Base-by-base conservation (phyloP, 2,888 invertebrate species). In the Drosophila subsilvestris region DNA sequence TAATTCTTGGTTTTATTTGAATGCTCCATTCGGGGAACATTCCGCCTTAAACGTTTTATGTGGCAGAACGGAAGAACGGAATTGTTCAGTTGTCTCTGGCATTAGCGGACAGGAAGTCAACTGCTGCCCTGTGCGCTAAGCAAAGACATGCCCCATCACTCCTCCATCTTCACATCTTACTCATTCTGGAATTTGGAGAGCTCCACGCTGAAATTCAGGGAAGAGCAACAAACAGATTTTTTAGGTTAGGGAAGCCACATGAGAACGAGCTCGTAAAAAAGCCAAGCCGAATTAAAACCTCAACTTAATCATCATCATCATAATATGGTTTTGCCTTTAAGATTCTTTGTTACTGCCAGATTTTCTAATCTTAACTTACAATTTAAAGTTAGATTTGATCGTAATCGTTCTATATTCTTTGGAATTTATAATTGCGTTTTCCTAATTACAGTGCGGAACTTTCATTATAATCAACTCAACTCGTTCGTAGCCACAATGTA, bases 151-250 rank as follows among this genome's bases (percentile, higher is more conserved):
- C 47, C n/a, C 47, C 22, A 20, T 37, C 20, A 55, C 48, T 42
- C 20, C 63, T n/a, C 9, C 8, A 44, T 56, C 48, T 22, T 47
- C 37, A 14, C 14, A 37, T 7, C 29, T 43, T 32, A 56, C 55
- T 48, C 42, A 20, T 66, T 37, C 53, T 50, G 45, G 57, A 6
- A 1, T 14, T 6, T 14, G 37, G 37, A 37, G 14, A 2, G 14
- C 14, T 37, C 2, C 37, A 14, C 1, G 14, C 48, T 53, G 53
- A 63, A 71, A 42, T 49, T 48, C 73, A 51, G 37, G 58, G 73
- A 71, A 63, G 71, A 22, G 49, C 57, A 27, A 37, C 71, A 71
- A 71, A 73, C 63, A 71, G 72, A 72, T 71, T 71, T 72, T 71
- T 71, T 71, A 63, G 63, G 53, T 72, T 71, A 63, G 63, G 50